Conservation (phyloP, 2,797 vertebrate genomes). For the Apodemus agrarius region DNA sequence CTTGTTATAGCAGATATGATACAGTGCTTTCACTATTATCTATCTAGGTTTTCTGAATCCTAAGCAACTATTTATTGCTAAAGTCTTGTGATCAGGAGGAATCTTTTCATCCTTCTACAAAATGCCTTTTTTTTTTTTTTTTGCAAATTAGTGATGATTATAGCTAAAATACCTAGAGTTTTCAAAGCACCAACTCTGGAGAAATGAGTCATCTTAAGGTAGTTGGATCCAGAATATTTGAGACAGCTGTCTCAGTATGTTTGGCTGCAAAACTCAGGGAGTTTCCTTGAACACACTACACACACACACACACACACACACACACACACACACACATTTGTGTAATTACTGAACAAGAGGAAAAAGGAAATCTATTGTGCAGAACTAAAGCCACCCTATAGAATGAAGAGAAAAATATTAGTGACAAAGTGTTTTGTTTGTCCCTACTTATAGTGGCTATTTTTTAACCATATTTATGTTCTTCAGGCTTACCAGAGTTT, state of each 20-base stretch:
- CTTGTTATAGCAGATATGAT: background rate
- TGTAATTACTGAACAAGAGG: background rate
- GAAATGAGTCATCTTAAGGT: background rate
- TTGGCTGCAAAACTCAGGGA: background rate
- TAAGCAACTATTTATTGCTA: background rate
- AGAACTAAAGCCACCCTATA: background rate
- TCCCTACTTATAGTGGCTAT: background rate
- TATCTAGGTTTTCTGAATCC: background rate
- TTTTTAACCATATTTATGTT: background rate
- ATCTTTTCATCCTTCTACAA: background rate
- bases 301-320: no score
- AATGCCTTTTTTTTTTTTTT: background rate
- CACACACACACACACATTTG: background rate
- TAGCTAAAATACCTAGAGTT: constrained; percentile 10
- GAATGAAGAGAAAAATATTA: background rate
- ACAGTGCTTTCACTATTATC: background rate
- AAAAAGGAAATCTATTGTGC: background rate
- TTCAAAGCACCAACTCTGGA: background rate
- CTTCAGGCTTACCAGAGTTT: background rate
- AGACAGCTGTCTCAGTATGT: background rate
- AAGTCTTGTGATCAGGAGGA: background rate
- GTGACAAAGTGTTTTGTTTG: background rate
- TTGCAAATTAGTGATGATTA: background rate
- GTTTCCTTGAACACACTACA: background rate
- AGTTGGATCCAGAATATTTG: background rate